Evolutionary conservation across 1,140 invertebrate genomes (phyloP).

Genomic region (Drosophila jambulina): DNA sequence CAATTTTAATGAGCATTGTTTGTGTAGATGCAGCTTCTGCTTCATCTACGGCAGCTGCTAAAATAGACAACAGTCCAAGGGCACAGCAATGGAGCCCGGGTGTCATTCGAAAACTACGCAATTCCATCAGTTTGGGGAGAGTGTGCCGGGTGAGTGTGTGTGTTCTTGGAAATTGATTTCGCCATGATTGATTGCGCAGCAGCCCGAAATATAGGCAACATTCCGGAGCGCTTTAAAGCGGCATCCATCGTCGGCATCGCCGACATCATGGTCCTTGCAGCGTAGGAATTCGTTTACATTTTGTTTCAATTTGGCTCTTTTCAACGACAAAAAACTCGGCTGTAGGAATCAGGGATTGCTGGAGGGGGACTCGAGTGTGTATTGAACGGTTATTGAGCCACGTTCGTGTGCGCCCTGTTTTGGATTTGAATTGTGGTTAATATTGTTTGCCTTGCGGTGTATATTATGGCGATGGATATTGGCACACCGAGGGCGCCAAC

Average conservation of each 20-base stretch:
- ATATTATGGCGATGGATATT: conserved; percentile 24
- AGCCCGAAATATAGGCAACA: conserved; percentile 62
- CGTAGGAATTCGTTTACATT: conserved; percentile 62
- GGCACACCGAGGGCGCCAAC: conserved; percentile 11
- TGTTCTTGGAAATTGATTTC: conserved; percentile 76
- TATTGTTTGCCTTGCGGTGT: conserved; percentile 56
- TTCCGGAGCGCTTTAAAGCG: conserved; percentile 42
- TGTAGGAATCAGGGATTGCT: neutral
- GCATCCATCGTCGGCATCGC: conserved; percentile 9
- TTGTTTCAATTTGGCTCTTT: conserved; percentile 76
- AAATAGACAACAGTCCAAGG: conserved; percentile 60
- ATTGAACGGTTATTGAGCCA: conserved; percentile 71
- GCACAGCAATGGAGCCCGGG: conserved; percentile 20
- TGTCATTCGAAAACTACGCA: conserved; percentile 50
- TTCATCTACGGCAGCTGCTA: conserved; percentile 34
- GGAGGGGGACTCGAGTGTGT: neutral
- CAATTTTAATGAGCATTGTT: conserved; percentile 81
- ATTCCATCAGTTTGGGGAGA: conserved; percentile 14
- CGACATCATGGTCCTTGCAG: conserved; percentile 12
- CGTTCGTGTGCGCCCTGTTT: conserved; percentile 42
- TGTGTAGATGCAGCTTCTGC: conserved; percentile 55
- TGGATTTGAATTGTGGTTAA: conserved; percentile 60
- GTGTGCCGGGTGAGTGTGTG: conserved; percentile 20
- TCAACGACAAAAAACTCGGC: conserved; percentile 31
- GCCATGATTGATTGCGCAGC: conserved; percentile 79